Base-by-base conservation (phyloP, 1,140 invertebrate genomes). In the Hyposmocoma kahamanoa region DNA sequence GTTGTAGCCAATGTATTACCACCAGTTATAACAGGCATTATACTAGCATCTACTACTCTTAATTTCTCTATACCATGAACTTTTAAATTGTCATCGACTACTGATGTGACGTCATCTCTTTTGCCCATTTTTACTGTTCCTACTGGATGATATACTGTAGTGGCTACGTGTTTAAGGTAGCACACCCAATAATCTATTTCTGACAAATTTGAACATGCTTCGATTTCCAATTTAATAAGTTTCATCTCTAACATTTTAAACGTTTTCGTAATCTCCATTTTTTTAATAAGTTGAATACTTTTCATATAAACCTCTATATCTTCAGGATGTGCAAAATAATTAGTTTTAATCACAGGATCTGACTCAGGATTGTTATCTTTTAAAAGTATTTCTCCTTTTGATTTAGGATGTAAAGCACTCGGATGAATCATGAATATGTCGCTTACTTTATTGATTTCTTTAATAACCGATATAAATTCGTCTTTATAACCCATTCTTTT, bases 111-210 rank as follows among this genome's bases (percentile, higher is more conserved):
- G 80, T 95, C 93, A 10, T 48, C 63, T 3, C 64, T 63, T 0
- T 90, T 88, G 6, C 93, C 94, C 94, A 96, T 96, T 78, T 92
- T 94, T 18, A 90, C 91, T 0, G 94, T 94, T 0, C 93, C 92
- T 5, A 90, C 88, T 3, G 92, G 92, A 78, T 94, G 93, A 56
- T 90, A 94, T 1, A 92, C 77, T 0, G 91, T 92, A 1, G 82
- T 79, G 4, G 88, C 88, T 68, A 91, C 88, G 48, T 91, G 85
- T 22, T 84, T 87, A 2, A 92, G 83, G 9, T 89, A 88, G 62
- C 92, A 94, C 36, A 70, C 72, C 90, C 91, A 93, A 61, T 92
- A 92, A 1, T 87, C 86, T 11, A 86, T 74, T 48, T 88, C 90
- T 5, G 21, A 3, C 0, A 81, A 65, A 0, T 67, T 38, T 9